A percentile compares a stretch with the other conserved stretches of the same genome.
Evolutionary conservation across 2,888 invertebrate species (phyloP).

Genomic region (Cactoblastis cactorum): DNA sequence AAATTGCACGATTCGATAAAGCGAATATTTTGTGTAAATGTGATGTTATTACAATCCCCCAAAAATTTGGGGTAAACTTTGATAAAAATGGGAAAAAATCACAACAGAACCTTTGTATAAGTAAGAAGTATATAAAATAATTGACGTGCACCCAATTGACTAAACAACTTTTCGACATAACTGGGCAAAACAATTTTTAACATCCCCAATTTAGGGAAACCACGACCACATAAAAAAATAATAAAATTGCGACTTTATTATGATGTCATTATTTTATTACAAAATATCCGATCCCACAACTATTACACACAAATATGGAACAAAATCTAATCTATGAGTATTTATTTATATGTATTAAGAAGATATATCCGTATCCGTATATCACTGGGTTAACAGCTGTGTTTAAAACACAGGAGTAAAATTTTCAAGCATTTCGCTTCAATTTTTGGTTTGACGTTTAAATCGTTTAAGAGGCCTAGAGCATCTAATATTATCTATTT

Average conservation of each 20-base stretch:
- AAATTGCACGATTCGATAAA: slow-evolving; percentile 78
- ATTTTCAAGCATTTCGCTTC: slow-evolving; percentile 77
- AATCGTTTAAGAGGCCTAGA: slow-evolving; percentile 53
- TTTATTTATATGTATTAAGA: slow-evolving; percentile 61
- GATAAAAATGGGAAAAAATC: not conserved
- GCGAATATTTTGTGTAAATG: slow-evolving; percentile 56
- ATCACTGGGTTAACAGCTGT: slow-evolving; percentile 65
- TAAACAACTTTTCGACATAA: slow-evolving; percentile 11
- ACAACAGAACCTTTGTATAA: slow-evolving; percentile 13
- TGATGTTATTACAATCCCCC: slow-evolving; percentile 33
- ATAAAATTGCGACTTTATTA: not conserved
- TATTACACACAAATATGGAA: slow-evolving; percentile 42
- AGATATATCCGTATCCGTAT: slow-evolving; percentile 51
- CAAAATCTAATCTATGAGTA: slow-evolving; percentile 58
- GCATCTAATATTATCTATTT: slow-evolving; percentile 37
- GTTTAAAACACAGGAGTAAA: slow-evolving; percentile 70
- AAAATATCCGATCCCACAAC: slow-evolving; percentile 23
- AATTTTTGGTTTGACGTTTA: slow-evolving; percentile 75
- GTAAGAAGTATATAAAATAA: slow-evolving; percentile 10
- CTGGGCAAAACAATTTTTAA: not conserved
- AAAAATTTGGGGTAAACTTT: slow-evolving; percentile 38
- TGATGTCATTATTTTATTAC: slow-evolving; percentile 14
- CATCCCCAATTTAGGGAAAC: too few species aligned
- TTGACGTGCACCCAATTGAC: slow-evolving; percentile 17
- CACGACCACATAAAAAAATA: not conserved